These are phyloP conservation scores for Copidosoma floridanum DNA, from an alignment of 1,140 invertebrate species.

Conservation along the genomic window DNA sequence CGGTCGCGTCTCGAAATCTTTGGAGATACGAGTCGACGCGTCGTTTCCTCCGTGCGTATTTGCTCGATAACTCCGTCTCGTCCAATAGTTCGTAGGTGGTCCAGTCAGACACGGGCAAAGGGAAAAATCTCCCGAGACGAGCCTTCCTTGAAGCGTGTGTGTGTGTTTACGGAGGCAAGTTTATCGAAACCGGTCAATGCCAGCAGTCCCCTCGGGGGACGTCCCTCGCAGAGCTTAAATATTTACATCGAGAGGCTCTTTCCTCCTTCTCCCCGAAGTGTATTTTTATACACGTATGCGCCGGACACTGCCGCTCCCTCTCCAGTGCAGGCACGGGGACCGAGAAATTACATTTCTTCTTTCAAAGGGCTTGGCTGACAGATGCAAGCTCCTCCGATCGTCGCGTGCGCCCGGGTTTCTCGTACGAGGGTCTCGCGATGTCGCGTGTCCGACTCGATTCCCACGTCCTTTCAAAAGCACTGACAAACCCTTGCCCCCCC, in stretches of 20 bases:
- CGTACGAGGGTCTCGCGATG: conserved; percentile 2
- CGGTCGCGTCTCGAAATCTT: no score
- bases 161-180: no score
- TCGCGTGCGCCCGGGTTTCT: neutral
- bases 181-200: conserved; percentile 7
- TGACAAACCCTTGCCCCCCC: neutral
- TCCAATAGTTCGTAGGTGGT: no score
- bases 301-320: neutral
- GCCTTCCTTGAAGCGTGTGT: no score
- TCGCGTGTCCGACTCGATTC: conserved; percentile 11
- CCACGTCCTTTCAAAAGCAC: neutral
- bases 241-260: conserved; percentile 15
- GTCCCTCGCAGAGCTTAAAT: conserved; percentile 47
- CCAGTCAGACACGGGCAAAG: no score
- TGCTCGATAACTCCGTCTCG: no score
- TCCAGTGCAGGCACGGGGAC: neutral
- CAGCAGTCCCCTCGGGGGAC: no score
- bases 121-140: no score
- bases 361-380: conserved; percentile 15
- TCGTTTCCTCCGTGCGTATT: no score
- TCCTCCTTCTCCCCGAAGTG: no score
- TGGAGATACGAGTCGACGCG: no score
- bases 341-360: conserved; percentile 26
- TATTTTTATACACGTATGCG: no score
- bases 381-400: neutral